These are phyloP conservation scores for Lottia gigantea DNA, from an alignment of 2,888 invertebrate genomes.

Conservation along the genomic window DNA sequence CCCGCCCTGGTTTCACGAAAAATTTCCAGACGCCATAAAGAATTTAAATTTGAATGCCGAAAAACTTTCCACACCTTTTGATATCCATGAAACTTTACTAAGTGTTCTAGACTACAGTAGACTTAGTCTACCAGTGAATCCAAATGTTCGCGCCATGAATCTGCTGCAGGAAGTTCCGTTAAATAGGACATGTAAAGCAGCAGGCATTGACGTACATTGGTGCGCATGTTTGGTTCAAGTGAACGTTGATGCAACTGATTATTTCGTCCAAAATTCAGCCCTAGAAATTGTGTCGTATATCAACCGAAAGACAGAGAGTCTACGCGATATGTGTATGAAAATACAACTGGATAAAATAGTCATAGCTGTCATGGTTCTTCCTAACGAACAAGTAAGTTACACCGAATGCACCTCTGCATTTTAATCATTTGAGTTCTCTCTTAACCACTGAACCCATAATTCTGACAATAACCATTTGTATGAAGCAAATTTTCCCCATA, in stretches of 20 bases:
- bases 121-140: slow-evolving; percentile 11
- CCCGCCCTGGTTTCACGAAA: slow-evolving; percentile 48
- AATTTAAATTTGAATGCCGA: slow-evolving; percentile 51
- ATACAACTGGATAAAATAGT: slow-evolving; percentile 35
- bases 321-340: slow-evolving; percentile 39
- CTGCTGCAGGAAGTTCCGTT: slow-evolving; percentile 50
- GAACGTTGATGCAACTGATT: slow-evolving; percentile 35
- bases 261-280: slow-evolving; percentile 41
- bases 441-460: too few species aligned
- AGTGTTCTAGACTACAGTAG: slow-evolving; percentile 57
- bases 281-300: slow-evolving; percentile 39
- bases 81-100: slow-evolving; percentile 57
- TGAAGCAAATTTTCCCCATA: too few species aligned
- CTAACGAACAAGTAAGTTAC: slow-evolving; percentile 52
- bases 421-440: too few species aligned
- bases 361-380: slow-evolving; percentile 42
- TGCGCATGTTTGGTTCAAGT: slow-evolving; percentile 57
- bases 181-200: slow-evolving; percentile 55
- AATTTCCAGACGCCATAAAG: slow-evolving; percentile 36
- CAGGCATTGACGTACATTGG: slow-evolving; percentile 59
- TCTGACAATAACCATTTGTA: too few species aligned
- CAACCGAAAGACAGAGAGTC: slow-evolving; percentile 37
- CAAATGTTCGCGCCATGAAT: slow-evolving; percentile 47
- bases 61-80: slow-evolving; percentile 59
- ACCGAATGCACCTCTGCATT: too few species aligned